Evolutionary conservation across 2,888 invertebrate species (phyloP), one percentile per base, ranked within the genome.

Genomic region (Gnatocerus cornutus): DNA sequence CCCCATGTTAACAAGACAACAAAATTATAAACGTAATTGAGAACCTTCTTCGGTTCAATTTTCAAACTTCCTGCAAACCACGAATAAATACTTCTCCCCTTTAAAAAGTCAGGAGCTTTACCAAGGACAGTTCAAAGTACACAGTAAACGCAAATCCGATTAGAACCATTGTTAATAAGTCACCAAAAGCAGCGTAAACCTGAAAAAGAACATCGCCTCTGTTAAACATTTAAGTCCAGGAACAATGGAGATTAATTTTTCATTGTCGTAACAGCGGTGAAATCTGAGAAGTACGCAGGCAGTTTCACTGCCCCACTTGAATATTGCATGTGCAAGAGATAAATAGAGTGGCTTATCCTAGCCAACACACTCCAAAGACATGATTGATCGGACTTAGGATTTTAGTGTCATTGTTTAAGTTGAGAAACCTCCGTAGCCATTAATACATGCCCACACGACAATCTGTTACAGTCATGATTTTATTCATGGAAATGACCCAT

Each of bases 371-470:
- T n/a, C n/a, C n/a, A n/a, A n/a, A n/a, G n/a, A n/a, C n/a, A n/a
- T n/a, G n/a, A n/a, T n/a, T n/a, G n/a, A n/a, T n/a, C n/a, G n/a
- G n/a, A n/a, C n/a, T n/a, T n/a, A n/a, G n/a, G n/a, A n/a, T n/a
- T n/a, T n/a, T n/a, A n/a, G n/a, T n/a, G n/a, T n/a, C n/a, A n/a
- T n/a, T n/a, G n/a, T n/a, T n/a, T n/a, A n/a, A n/a, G n/a, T n/a
- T n/a, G n/a, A n/a, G n/a, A n/a, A n/a, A n/a, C 86, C 86, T 79
- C 87, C 88, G 74, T 86, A 83, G 33, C 87, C 87, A 56, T 84
- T 81, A n/a, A 83, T 80, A 72, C 87, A 87, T 41, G 86, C 85
- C 76, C 88, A 88, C 37, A 81, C 81, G 7, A 88, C 73, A 79
- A 66, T 50, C 73, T 71, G 67, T 84, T 79, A 72, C 84, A 85